Evolutionary conservation across 2,113 vertebrate species (phyloP), one percentile per base, ranked within the genome.

Genomic region (Eptesicus fuscus): DNA sequence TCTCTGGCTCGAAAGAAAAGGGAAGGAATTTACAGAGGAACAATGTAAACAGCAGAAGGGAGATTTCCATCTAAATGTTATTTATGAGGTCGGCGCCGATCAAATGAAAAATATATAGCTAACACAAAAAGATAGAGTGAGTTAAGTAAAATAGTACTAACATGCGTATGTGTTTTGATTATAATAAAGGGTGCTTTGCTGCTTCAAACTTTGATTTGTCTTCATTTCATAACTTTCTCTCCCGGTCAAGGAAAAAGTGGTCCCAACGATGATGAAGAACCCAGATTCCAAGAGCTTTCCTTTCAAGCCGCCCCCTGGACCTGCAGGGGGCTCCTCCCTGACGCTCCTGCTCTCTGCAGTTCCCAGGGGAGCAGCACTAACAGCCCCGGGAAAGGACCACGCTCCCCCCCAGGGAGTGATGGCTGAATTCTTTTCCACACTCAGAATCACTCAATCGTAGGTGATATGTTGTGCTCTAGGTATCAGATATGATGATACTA

Each of bases 11-110:
- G 14, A 37, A 40, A n/a, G 65, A 76, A 91, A 70, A 53, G 17
- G 0, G 40, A 37, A 59, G 47, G 91, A 51, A 78, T 12, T 37
- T 12, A 84, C 47, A 84, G 76, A 90, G 42, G 67, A 90, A 92
- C 47, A 40, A 61, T n/a, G 18, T 9, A 0, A 44, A 56, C 0
- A 28, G 30, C 53, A 47, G 25, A 25, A 77, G 1, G 78, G 17
- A 74, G 8, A 35, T 13, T 16, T 67, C 76, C 40, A 79, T 59
- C 63, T 35, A 53, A 32, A 25, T 0, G 10, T 61, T 79, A 77
- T 65, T 88, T 51, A 53, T 40, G 25, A 37, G 14, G 2, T 18
- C 51, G 23, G 65, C 2, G 9, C 0, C 1, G 2, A 35, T 32
- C 42, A 20, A 59, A 74, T 82, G 22, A 92, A 90, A 78, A 53